phyloP scores from a whole-genome alignment of 2,113 vertebrate genomes.

The Dasyornis broadbenti region DNA sequence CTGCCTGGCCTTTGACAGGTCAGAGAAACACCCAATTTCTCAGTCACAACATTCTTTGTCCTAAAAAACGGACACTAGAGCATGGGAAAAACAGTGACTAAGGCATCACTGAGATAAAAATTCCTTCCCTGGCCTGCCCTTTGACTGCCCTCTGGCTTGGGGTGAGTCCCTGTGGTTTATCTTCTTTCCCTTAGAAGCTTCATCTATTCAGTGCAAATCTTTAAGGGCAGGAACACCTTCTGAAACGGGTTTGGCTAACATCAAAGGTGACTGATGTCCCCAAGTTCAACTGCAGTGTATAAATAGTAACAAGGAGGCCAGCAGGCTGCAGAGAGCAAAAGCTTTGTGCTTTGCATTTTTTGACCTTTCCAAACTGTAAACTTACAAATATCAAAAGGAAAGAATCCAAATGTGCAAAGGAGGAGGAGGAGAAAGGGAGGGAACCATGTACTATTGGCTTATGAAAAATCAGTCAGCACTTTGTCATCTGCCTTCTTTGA shows the following conservation, averaged over 20 bases:
- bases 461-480: background rate
- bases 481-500: background rate
- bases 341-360: background rate
- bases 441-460: background rate
- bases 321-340: background rate
- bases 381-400: background rate
- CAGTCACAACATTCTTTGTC: background rate
- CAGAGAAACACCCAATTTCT: background rate
- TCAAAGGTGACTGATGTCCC: background rate
- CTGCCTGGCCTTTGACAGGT: background rate
- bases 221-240: background rate
- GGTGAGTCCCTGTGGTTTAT: background rate
- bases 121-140: background rate
- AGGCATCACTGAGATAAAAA: background rate
- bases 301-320: background rate
- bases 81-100: background rate
- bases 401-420: background rate
- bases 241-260: background rate
- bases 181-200: background rate
- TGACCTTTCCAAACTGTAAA: background rate
- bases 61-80: background rate
- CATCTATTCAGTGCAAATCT: background rate
- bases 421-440: background rate
- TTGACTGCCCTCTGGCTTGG: background rate
- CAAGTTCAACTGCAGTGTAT: background rate